These are phyloP conservation scores for Selene dorsalis DNA, from an alignment of 2,797 vertebrate genomes.

Conservation along the genomic window DNA sequence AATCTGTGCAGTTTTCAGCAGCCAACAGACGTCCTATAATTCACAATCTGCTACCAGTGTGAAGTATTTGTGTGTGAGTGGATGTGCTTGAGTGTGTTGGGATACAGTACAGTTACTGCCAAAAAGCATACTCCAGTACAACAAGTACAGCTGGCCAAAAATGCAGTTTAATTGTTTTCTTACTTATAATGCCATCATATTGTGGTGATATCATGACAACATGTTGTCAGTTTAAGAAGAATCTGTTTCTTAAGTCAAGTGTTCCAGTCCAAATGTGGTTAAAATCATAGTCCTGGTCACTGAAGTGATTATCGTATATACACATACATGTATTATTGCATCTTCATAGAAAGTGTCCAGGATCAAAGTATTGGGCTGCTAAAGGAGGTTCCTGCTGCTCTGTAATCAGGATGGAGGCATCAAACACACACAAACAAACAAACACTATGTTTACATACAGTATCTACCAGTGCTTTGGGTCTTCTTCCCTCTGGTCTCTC, in stretches of 20 bases:
- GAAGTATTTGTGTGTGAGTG: neutral
- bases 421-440: conserved; percentile 11
- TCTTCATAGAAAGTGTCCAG: neutral
- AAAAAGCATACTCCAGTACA: neutral
- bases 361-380: conserved; percentile 28
- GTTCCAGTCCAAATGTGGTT: neutral
- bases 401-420: conserved; percentile 23
- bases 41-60: conserved; percentile 22
- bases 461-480: neutral
- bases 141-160: neutral
- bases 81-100: neutral
- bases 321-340: too few relatives aligned
- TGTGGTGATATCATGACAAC: neutral
- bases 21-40: conserved; percentile 20
- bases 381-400: conserved; percentile 11
- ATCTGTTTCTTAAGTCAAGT: neutral
- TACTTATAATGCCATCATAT: neutral
- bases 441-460: neutral
- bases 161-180: neutral
- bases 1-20: conserved; percentile 35
- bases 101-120: neutral
- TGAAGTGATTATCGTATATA: neutral
- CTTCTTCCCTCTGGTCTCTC: neutral
- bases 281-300: neutral
- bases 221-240: neutral